Percentiles rank a stretch among this genome's conserved stretches.
Conservation (phyloP, 2,888 invertebrate genomes). For the Eueremaeus valkanovi region DNA sequence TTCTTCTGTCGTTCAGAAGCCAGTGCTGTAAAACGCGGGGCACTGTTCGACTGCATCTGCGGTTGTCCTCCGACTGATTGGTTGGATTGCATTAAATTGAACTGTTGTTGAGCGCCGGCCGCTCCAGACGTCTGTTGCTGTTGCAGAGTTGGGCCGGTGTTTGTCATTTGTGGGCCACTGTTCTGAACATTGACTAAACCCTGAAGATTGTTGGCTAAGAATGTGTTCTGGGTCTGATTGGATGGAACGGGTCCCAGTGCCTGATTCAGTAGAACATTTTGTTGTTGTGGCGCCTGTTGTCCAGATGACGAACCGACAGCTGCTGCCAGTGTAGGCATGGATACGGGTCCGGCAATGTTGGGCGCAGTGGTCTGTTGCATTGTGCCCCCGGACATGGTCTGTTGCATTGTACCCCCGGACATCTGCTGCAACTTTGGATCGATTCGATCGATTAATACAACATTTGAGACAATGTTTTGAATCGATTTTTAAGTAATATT, state of each 20-base stretch:
- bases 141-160: slow-evolving; percentile 9
- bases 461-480: too few species aligned
- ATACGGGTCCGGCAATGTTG: slow-evolving; percentile 23
- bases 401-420: too few species aligned
- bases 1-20: slow-evolving; percentile 73
- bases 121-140: slow-evolving; percentile 13
- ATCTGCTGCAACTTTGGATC: too few species aligned
- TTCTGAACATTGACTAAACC: slow-evolving; percentile 38
- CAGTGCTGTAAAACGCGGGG: slow-evolving; percentile 50
- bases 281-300: slow-evolving; percentile 55
- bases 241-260: slow-evolving; percentile 4
- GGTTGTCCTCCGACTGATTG: too few species aligned
- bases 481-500: too few species aligned
- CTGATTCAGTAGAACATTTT: slow-evolving; percentile 48
- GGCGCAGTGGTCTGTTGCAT: not conserved
- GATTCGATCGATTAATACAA: too few species aligned
- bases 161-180: slow-evolving; percentile 39
- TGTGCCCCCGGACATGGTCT: not conserved
- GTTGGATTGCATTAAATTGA: slow-evolving; percentile 47
- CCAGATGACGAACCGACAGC: too few species aligned
- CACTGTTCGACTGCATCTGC: slow-evolving; percentile 53
- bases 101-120: slow-evolving; percentile 37
- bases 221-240: not conserved
- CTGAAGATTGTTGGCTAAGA: slow-evolving; percentile 14
- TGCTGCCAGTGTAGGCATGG: slow-evolving; percentile 56